Conservation (phyloP, 2,797 vertebrate genomes). For the Channa striata region DNA sequence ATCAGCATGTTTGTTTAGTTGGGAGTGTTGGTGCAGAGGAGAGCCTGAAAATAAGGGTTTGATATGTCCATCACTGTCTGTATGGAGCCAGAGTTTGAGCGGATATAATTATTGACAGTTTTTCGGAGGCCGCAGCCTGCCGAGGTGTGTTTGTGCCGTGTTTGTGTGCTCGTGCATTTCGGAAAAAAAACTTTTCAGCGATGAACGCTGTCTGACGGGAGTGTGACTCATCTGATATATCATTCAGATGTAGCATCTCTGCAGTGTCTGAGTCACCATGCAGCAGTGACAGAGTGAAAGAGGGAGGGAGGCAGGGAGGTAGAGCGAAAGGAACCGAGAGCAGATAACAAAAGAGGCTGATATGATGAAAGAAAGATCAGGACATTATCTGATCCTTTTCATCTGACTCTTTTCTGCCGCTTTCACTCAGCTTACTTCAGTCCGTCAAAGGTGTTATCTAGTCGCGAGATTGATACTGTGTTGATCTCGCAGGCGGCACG, state of each 20-base stretch:
- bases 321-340: constrained; percentile 21
- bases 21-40: constrained; percentile 34
- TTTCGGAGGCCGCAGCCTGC: constrained; percentile 6
- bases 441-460: constrained; percentile 36
- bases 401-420: constrained; percentile 54
- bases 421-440: constrained; percentile 31
- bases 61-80: constrained; percentile 38
- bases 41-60: constrained; percentile 38
- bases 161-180: constrained; percentile 12
- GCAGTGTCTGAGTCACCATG: constrained; percentile 85
- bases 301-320: constrained; percentile 43
- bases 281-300: constrained; percentile 72
- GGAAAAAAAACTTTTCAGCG: constrained; percentile 45
- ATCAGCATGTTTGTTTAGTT: constrained; percentile 57
- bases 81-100: constrained; percentile 19
- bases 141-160: constrained; percentile 4
- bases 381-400: constrained; percentile 71
- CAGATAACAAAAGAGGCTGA: constrained; percentile 66
- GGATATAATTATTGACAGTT: constrained; percentile 7
- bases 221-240: constrained; percentile 79
- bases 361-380: constrained; percentile 71
- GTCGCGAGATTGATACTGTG: constrained; percentile 16
- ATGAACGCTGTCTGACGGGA: constrained; percentile 40
- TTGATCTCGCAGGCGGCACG: constrained; percentile 10
- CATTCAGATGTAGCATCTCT: constrained; percentile 76